Percentiles rank a stretch among this genome's conserved stretches.
Conservation (phyloP, 2,888 invertebrate genomes). For the Schrankia costaestrigalis region DNA sequence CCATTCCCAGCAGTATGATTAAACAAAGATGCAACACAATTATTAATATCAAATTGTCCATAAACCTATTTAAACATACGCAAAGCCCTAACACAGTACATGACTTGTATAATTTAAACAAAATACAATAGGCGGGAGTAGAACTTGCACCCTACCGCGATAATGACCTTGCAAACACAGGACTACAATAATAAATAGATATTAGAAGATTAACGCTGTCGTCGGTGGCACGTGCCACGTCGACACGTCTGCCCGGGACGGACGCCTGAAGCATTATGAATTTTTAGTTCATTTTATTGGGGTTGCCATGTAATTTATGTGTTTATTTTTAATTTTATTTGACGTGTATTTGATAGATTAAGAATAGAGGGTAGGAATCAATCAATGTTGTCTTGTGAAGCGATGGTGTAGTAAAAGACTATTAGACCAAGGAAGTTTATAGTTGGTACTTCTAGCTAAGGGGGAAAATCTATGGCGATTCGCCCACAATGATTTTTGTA, state of each 20-base stretch:
- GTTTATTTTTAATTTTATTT: slow-evolving; percentile 18
- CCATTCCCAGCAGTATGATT: too few species aligned
- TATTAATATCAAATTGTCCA: background rate
- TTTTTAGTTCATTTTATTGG: slow-evolving; percentile 27
- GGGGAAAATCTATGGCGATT: too few species aligned
- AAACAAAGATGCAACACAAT: too few species aligned
- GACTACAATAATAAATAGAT: slow-evolving; percentile 60
- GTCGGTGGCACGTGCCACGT: slow-evolving; percentile 36
- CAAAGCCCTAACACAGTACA: background rate
- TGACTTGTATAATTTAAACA: slow-evolving; percentile 36
- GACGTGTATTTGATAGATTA: too few species aligned
- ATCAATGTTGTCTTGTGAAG: too few species aligned
- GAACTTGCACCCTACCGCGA: slow-evolving; percentile 45
- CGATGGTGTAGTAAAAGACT: too few species aligned
- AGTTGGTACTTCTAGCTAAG: too few species aligned
- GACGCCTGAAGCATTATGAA: slow-evolving; percentile 34
- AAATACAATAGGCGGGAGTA: slow-evolving; percentile 42
- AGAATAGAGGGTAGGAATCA: too few species aligned
- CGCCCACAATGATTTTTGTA: too few species aligned
- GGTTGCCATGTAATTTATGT: slow-evolving; percentile 14
- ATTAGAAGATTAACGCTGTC: slow-evolving; percentile 56
- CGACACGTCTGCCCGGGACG: slow-evolving; percentile 29
- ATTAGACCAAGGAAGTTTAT: too few species aligned
- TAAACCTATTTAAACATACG: background rate
- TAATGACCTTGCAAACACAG: slow-evolving; percentile 60